Evolutionary conservation across 2,797 vertebrate genomes (phyloP).

Genomic region (Trachops cirrhosus): DNA sequence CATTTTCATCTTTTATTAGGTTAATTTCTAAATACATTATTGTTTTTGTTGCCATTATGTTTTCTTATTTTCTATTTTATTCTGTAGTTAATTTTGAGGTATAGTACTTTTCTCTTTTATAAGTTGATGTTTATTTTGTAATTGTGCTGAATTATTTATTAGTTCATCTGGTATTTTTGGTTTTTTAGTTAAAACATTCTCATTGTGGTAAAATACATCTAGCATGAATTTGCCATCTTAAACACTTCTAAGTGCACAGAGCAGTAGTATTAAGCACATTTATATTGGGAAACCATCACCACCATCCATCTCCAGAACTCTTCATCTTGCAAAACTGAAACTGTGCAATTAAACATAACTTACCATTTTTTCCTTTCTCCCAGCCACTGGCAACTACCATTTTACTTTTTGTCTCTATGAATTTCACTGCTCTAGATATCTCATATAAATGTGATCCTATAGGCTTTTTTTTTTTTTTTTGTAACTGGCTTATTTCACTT

Average conservation of each 20-base stretch:
- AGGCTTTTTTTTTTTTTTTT: not conserved
- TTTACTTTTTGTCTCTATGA: not conserved
- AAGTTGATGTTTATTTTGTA: slow-evolving; percentile 22
- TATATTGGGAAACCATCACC: not conserved
- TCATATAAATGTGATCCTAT: not conserved
- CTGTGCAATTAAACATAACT: not conserved
- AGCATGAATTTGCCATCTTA: not conserved
- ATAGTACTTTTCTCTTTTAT: not conserved
- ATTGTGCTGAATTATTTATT: slow-evolving; percentile 31
- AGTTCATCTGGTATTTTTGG: not conserved
- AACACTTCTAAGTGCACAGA: not conserved
- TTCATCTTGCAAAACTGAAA: not conserved
- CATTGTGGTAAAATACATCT: not conserved
- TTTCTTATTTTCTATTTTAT: slow-evolving; percentile 12
- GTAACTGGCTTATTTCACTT: not conserved
- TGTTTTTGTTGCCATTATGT: not conserved
- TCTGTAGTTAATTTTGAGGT: not conserved
- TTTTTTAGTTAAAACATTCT: slow-evolving; percentile 24
- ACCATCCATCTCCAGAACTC: not conserved
- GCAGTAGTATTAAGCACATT: not conserved
- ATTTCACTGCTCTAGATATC: not conserved
- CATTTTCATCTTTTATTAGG: not conserved
- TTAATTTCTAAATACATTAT: not conserved
- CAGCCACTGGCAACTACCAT: not conserved
- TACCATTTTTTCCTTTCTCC: not conserved